Base-by-base conservation (phyloP, 2,797 vertebrate genomes). In the Thaleichthys pacificus region DNA sequence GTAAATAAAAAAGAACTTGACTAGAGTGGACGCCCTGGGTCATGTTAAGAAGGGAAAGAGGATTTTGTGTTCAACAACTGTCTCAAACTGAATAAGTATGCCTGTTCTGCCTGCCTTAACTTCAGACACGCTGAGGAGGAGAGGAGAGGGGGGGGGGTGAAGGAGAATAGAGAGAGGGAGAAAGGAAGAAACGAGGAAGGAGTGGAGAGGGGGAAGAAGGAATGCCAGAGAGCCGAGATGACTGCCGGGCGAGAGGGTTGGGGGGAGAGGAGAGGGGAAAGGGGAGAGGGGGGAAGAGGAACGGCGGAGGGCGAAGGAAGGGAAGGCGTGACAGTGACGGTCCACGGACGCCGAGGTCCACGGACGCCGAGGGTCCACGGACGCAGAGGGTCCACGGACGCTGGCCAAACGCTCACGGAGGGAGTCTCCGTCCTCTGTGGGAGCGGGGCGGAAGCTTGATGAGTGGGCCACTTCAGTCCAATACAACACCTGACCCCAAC, bases 391-490 rank as follows among this genome's bases (percentile, higher is more conserved):
- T 24, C 1, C 22, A 24, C 22, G 22, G 22, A 24, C 22, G 22
- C 22, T 24, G 22, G 1, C 22, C 22, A 62, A 70, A 11, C 8
- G 60, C 32, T 54, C 32, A 63, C 47, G 61, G 61, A 19, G 56
- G 26, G 28, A 62, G 7, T 62, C 61, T 3, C 61, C 30, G 61
- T 3, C 32, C 35, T 22, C 30, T 30, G 14, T 35, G 61, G 61
- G 61, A 62, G 2, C 42, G 14, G 7, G 28, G 61, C 5, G 28
- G 61, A 26, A 17, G 35, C 24, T 17, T 73, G 65, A 67, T 67
- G 60, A 67, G 56, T 61, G 64, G 47, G 56, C 22, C 64, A 26
- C 42, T 67, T 67, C 32, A 7, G 38, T 21, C 28, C 71, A 28
- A 67, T 61, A 58, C 66, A n/a, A n/a, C n/a, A n/a, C 22, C 63